Conservation (phyloP, 2,888 invertebrate genomes). For the Oscheius sp. region DNA sequence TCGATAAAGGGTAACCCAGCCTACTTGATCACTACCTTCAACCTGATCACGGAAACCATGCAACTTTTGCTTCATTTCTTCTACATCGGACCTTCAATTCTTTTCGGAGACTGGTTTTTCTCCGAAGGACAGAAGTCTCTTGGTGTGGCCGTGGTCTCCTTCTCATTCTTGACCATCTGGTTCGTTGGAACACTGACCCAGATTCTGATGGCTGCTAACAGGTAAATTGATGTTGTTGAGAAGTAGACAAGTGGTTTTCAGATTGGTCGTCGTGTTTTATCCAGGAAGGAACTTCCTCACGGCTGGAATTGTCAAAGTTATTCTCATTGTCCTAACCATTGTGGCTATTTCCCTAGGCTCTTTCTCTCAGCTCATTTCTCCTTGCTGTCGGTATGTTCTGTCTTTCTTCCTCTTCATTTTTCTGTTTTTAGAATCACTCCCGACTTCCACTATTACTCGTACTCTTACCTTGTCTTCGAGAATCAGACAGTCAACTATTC, state of each 20-base stretch:
- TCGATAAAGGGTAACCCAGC: conserved; percentile 21
- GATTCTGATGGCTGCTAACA: conserved; percentile 33
- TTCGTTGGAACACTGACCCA: conserved; percentile 24
- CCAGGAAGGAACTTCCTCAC: conserved; percentile 21
- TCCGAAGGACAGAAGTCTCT: conserved; percentile 23
- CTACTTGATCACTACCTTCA: conserved; percentile 29
- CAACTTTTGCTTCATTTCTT: conserved; percentile 27
- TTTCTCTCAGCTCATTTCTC: conserved; percentile 25
- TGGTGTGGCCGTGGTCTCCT: background rate
- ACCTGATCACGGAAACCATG: conserved; percentile 17
- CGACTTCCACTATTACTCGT: conserved; percentile 7
- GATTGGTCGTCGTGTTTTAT: conserved; percentile 25
- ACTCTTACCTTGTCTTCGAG: conserved; percentile 25
- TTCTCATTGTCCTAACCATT: background rate
- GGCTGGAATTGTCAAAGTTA: background rate
- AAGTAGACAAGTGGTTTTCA: too few relatives aligned
- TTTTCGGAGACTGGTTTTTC: conserved; percentile 31
- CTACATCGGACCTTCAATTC: conserved; percentile 35
- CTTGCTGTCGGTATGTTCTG: conserved; percentile 30
- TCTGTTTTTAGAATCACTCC: conserved; percentile 10
- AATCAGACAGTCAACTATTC: conserved; percentile 18
- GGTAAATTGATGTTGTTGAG: background rate
- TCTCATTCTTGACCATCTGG: conserved; percentile 26
- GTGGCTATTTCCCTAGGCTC: conserved; percentile 3
- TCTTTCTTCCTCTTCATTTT: background rate